Evolutionary conservation across 2,888 invertebrate genomes (phyloP).

Genomic region (Mesoligia furuncula): DNA sequence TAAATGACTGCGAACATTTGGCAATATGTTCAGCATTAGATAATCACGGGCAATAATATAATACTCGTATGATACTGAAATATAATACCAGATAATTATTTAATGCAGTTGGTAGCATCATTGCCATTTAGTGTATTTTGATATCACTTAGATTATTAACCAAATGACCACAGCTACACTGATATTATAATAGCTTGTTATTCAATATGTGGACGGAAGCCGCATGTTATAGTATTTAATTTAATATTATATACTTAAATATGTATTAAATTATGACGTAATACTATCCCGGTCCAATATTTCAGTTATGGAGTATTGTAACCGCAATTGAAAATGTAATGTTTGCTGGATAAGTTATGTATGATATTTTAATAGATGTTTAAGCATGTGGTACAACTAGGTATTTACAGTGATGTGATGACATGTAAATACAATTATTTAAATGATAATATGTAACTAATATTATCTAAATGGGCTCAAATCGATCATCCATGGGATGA

Average conservation of each 20-base stretch:
- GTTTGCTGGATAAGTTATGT: background rate
- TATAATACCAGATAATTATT: slow-evolving; percentile 26
- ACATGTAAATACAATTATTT: background rate
- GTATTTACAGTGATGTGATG: too few species aligned
- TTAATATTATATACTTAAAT: slow-evolving; percentile 34
- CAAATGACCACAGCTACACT: slow-evolving; percentile 23
- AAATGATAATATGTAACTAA: background rate
- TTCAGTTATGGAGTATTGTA: slow-evolving; percentile 20
- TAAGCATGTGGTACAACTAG: background rate
- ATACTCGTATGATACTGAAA: slow-evolving; percentile 11
- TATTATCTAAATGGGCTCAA: background rate
- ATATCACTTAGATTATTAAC: slow-evolving; percentile 43
- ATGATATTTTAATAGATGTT: slow-evolving; percentile 18
- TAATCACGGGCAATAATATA: background rate
- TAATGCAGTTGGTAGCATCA: slow-evolving; percentile 17
- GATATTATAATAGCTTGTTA: slow-evolving; percentile 30
- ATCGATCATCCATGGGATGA: background rate
- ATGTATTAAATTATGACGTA: slow-evolving; percentile 30
- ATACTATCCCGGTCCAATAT: slow-evolving; percentile 17
- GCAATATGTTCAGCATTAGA: slow-evolving; percentile 19
- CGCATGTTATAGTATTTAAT: slow-evolving; percentile 26
- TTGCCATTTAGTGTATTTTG: slow-evolving; percentile 24
- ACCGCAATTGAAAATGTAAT: slow-evolving; percentile 45
- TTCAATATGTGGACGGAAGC: slow-evolving; percentile 47
- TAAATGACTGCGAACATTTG: slow-evolving; percentile 12